Conservation (phyloP, 2,797 vertebrate species). For the Anas capensis region DNA sequence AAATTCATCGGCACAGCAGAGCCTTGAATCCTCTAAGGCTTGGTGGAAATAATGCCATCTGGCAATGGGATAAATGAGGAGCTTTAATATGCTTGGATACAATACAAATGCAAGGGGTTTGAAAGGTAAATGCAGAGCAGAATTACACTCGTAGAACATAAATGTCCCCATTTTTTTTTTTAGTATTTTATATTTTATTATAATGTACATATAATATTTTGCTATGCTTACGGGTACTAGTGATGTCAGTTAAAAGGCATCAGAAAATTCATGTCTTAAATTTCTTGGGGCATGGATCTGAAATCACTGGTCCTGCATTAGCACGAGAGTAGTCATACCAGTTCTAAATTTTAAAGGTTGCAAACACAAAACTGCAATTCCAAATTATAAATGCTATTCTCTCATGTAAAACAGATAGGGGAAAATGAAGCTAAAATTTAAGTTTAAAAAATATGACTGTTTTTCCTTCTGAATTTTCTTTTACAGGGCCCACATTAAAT, state of each 20-base stretch:
- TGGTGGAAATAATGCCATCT: not conserved
- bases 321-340: not conserved
- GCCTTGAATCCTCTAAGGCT: not conserved
- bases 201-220: not conserved
- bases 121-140: not conserved
- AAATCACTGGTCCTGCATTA: not conserved
- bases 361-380: not conserved
- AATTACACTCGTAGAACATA: not conserved
- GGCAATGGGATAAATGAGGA: not conserved
- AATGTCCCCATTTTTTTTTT: not conserved
- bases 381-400: not conserved
- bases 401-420: not conserved
- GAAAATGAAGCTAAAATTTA: not conserved
- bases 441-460: not conserved
- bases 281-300: not conserved
- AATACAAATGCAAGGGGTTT: not conserved
- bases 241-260: not conserved
- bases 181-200: not conserved
- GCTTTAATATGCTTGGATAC: not conserved
- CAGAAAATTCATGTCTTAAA: not conserved
- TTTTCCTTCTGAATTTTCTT: conserved; percentile 27
- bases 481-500: not conserved
- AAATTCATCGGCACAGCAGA: not conserved
- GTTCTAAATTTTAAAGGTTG: not conserved
- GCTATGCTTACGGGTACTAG: not conserved